phyloP scores from a whole-genome alignment of 2,113 vertebrate genomes.

The Cercocebus atys region DNA sequence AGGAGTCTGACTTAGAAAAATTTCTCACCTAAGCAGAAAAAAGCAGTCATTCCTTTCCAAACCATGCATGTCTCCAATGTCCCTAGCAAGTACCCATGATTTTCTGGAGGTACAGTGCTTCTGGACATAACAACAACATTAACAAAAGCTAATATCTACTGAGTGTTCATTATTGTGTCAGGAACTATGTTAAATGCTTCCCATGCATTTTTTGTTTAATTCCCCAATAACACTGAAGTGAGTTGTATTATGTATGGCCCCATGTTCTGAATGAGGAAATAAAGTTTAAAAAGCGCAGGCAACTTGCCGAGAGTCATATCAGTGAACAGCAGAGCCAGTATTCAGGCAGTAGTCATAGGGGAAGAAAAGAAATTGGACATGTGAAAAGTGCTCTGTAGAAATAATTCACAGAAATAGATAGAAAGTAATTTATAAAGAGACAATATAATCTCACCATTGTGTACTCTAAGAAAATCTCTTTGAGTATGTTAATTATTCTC shows the following conservation, averaged over 20 bases:
- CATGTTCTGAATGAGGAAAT: not conserved
- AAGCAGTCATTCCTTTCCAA: not conserved
- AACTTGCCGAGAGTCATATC: not conserved
- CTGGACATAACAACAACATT: not conserved
- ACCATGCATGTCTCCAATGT: not conserved
- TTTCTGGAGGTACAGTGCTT: not conserved
- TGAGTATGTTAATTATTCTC: not conserved
- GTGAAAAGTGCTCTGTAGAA: not conserved
- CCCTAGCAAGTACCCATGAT: rapidly evolving
- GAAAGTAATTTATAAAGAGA: not conserved
- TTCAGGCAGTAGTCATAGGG: not conserved
- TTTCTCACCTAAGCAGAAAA: not conserved
- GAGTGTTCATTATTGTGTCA: not conserved
- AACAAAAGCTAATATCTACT: not conserved
- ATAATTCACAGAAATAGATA: not conserved
- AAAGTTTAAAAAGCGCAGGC: not conserved
- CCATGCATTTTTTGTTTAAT: not conserved
- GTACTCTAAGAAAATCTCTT: not conserved
- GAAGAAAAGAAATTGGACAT: not conserved
- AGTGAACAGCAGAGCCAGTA: not conserved
- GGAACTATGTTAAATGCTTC: not conserved
- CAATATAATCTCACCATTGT: not conserved
- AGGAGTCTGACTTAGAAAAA: not conserved
- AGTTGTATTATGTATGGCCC: not conserved
- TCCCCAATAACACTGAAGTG: not conserved